Evolutionary conservation across 1,140 invertebrate genomes (phyloP).

Genomic region (Hypsibius dujardini): DNA sequence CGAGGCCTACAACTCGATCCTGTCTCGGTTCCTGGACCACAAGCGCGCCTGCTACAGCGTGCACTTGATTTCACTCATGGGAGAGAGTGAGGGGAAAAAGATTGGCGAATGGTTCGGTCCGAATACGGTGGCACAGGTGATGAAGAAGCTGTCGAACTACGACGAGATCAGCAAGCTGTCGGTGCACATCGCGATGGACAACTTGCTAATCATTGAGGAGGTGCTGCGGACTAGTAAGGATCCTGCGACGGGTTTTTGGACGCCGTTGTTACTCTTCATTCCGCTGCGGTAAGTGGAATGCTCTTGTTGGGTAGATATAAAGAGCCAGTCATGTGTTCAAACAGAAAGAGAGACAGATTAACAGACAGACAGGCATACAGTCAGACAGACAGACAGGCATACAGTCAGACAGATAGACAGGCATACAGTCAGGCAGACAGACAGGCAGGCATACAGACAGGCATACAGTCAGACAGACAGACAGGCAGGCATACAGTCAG

Average conservation of each 20-base stretch:
- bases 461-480: no score
- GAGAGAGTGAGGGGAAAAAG: slow-evolving; percentile 76
- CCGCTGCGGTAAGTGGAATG: slow-evolving; percentile 60
- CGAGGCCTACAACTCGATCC: slow-evolving; percentile 58
- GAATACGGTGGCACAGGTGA: slow-evolving; percentile 89
- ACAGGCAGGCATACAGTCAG: no score
- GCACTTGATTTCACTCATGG: slow-evolving; percentile 89
- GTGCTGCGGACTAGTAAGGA: neutral
- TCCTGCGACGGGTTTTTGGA: slow-evolving; percentile 45
- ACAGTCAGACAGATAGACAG: no score
- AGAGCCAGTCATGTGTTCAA: no score
- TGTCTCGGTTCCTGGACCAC: slow-evolving; percentile 76
- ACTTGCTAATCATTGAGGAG: slow-evolving; percentile 72
- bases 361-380: no score
- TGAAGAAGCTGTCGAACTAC: slow-evolving; percentile 80
- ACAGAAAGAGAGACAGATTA: no score
- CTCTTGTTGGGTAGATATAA: slow-evolving; percentile 28
- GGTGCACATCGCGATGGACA: slow-evolving; percentile 89
- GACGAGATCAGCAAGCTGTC: slow-evolving; percentile 77
- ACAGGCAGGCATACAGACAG: no score
- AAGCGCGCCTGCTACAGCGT: slow-evolving; percentile 76
- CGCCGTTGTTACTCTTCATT: slow-evolving; percentile 75
- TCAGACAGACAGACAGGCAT: no score
- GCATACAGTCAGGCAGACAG: no score
- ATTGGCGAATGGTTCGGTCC: slow-evolving; percentile 98